Evolutionary conservation across 2,113 vertebrate genomes (phyloP).

Genomic region (Tautogolabrus adspersus): DNA sequence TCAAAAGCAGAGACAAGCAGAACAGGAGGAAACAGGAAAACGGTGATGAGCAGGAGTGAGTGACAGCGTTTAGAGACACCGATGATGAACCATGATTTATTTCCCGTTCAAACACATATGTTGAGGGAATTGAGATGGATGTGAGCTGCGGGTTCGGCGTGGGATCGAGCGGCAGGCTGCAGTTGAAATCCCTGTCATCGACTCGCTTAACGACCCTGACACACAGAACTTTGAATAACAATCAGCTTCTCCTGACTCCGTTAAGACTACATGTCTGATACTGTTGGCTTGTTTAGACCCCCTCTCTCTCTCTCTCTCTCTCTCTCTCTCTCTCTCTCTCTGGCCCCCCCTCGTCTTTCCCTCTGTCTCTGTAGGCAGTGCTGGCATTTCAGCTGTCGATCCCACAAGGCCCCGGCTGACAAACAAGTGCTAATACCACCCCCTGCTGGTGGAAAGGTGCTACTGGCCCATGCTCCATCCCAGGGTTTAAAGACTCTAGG

Average conservation of each 20-base stretch:
- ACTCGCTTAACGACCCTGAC: conserved; percentile 80
- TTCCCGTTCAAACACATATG: conserved; percentile 82
- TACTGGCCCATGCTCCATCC: conserved; percentile 22
- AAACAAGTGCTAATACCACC: conserved; percentile 81
- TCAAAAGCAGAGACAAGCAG: background rate
- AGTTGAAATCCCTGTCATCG: conserved; percentile 73
- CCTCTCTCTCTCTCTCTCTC: background rate
- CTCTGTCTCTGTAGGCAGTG: conserved; percentile 74
- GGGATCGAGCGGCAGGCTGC: conserved; percentile 60
- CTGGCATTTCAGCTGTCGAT: conserved; percentile 79
- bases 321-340: conserved; percentile 9
- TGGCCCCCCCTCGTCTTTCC: conserved; percentile 28
- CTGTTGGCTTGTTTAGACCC: conserved; percentile 65
- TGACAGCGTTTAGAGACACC: conserved; percentile 76
- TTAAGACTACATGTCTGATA: conserved; percentile 76
- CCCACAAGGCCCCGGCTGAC: conserved; percentile 71
- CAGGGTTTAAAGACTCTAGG: background rate
- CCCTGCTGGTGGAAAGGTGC: conserved; percentile 75
- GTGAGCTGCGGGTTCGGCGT: conserved; percentile 40
- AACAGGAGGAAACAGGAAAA: conserved; percentile 13
- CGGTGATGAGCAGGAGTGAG: conserved; percentile 43
- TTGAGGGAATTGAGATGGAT: conserved; percentile 79
- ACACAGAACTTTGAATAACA: conserved; percentile 82
- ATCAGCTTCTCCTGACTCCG: conserved; percentile 77
- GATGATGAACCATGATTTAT: conserved; percentile 82